These are phyloP conservation scores for Thymelicus lineola DNA, from an alignment of 2,888 invertebrate species.

Conservation along the genomic window DNA sequence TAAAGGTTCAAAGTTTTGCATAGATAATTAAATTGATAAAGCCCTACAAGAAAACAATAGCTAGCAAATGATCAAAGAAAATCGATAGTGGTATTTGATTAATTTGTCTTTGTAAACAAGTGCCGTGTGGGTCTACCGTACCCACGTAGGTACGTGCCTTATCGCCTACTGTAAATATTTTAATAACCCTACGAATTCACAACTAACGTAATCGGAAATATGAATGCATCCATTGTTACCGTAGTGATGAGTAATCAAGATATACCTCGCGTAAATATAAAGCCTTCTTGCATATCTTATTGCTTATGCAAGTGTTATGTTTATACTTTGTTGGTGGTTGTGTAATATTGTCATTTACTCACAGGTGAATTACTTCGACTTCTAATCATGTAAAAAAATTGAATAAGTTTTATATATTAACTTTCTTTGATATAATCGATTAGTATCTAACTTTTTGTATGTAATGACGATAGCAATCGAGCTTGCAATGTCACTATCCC, in stretches of 20 bases:
- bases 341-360: conserved; percentile 18
- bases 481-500: too few relatives aligned
- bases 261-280: conserved; percentile 27
- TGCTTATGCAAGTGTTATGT: conserved; percentile 34
- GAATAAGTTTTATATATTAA: too few relatives aligned
- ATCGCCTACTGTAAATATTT: conserved; percentile 41
- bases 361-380: background rate
- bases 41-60: background rate
- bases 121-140: conserved; percentile 35
- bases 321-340: conserved; percentile 18
- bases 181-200: conserved; percentile 24
- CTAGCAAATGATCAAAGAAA: conserved; percentile 23
- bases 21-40: background rate
- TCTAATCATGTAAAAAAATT: background rate
- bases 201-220: conserved; percentile 49
- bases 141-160: conserved; percentile 30
- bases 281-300: conserved; percentile 34
- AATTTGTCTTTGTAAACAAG: conserved; percentile 35
- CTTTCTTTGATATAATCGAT: too few relatives aligned
- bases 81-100: conserved; percentile 26
- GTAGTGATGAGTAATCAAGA: conserved; percentile 33
- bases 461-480: too few relatives aligned
- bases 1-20: background rate
- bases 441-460: too few relatives aligned
- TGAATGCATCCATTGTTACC: conserved; percentile 35